Conservation (phyloP, 2,797 vertebrate species). For the Tokudaia tokunoshimensis region DNA sequence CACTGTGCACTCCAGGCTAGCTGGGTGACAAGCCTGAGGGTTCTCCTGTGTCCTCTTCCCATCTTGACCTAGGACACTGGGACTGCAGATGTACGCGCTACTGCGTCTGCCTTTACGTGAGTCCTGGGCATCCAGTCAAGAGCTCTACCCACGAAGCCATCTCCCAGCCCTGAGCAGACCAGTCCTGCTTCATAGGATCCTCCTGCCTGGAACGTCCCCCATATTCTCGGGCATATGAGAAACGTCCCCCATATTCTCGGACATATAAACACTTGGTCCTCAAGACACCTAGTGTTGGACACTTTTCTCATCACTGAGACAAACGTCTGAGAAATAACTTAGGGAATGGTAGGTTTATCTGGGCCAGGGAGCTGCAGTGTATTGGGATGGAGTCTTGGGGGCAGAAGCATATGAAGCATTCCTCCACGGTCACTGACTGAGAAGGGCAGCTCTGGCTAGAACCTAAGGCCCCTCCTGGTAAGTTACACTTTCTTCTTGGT, state of each 20-base stretch:
- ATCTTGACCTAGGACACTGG: neutral
- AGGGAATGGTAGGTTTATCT: too few species aligned
- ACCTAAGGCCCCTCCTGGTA: neutral
- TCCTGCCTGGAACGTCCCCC: neutral
- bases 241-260: too few species aligned
- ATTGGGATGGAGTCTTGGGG: neutral
- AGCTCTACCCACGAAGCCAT: neutral
- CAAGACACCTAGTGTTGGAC: neutral
- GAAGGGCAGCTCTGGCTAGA: neutral
- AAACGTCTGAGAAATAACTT: neutral
- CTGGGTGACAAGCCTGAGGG: neutral
- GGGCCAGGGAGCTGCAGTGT: neutral
- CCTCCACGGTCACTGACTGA: too few species aligned
- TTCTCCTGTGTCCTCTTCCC: neutral
- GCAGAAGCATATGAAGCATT: too few species aligned
- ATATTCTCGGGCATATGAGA: too few species aligned
- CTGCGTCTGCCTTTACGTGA: neutral
- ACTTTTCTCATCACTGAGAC: neutral
- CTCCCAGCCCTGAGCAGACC: neutral
- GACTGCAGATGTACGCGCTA: rapidly evolving
- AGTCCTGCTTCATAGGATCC: neutral
- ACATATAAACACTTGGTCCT: too few species aligned
- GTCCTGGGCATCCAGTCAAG: neutral
- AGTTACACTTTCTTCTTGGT: neutral
- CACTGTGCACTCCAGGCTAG: neutral